Percentiles rank a stretch among this genome's conserved stretches.
phyloP scores from a whole-genome alignment of 2,888 invertebrate species.

The Microctonus brassicae region DNA sequence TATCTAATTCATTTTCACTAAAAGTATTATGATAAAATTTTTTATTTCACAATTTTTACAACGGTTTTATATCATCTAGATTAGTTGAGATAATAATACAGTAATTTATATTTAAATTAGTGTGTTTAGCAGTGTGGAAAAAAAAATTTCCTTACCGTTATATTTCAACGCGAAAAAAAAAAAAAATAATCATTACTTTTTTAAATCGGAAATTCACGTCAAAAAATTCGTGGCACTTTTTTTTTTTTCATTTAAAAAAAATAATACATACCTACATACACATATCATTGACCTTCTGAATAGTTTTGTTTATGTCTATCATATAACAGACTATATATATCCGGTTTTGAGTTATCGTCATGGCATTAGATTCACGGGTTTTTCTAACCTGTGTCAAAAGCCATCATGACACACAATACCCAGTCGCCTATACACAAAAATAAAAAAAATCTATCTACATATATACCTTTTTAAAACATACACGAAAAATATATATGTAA shows the following conservation, averaged over 20 bases:
- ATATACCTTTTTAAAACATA: not conserved
- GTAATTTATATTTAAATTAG: not conserved
- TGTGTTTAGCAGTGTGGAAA: not conserved
- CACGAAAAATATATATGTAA: not conserved
- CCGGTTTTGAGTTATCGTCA: not conserved
- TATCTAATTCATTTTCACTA: no score
- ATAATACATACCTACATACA: not conserved
- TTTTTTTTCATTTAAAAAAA: slow-evolving; percentile 3
- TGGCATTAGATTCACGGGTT: slow-evolving; percentile 1
- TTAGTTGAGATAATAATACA: not conserved
- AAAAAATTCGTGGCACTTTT: not conserved
- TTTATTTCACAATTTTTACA: slow-evolving; percentile 23
- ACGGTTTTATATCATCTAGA: not conserved
- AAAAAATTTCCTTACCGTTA: not conserved
- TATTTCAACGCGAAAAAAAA: not conserved
- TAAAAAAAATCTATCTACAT: not conserved
- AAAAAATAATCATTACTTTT: not conserved
- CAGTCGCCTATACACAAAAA: not conserved
- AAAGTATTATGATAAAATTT: no score
- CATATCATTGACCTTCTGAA: not conserved
- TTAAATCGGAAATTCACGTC: not conserved
- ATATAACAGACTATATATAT: not conserved
- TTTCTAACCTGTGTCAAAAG: not conserved
- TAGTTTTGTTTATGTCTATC: not conserved
- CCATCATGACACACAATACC: not conserved